phyloP scores from a whole-genome alignment of 2,113 vertebrate genomes.

The Eudyptes chrysolophus region DNA sequence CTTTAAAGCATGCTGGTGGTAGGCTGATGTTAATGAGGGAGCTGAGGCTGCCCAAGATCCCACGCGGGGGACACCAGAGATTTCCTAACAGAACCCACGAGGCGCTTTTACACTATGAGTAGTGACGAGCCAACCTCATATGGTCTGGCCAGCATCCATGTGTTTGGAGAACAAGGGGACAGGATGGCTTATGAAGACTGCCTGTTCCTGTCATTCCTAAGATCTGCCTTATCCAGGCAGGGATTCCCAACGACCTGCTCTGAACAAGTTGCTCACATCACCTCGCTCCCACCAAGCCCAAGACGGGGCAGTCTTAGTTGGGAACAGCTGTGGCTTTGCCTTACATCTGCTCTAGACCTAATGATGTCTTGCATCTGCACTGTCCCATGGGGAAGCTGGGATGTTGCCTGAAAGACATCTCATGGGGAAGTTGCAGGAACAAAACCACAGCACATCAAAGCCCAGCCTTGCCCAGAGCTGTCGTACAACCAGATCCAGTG shows the following conservation, averaged over 20 bases:
- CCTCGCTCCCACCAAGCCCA: background rate
- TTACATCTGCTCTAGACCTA: background rate
- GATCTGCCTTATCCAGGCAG: background rate
- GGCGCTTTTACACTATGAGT: background rate
- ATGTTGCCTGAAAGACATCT: background rate
- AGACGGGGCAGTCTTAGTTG: background rate
- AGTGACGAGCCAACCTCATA: background rate
- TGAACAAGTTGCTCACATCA: background rate
- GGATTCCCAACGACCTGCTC: background rate
- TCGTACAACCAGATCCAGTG: background rate
- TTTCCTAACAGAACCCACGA: constrained; percentile 1
- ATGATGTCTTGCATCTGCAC: background rate
- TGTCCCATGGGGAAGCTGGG: background rate
- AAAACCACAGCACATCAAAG: background rate
- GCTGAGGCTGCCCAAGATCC: constrained; percentile 7
- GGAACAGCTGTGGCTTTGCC: background rate
- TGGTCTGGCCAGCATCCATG: background rate
- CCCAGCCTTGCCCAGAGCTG: background rate
- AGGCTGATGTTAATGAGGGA: background rate
- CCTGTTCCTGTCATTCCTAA: background rate
- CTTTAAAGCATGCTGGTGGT: background rate
- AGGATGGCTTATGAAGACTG: background rate
- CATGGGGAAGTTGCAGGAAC: background rate
- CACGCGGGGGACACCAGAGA: background rate
- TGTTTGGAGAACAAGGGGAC: background rate